These are phyloP conservation scores for Lypha dubia DNA, from an alignment of 2,888 invertebrate genomes.

Conservation along the genomic window DNA sequence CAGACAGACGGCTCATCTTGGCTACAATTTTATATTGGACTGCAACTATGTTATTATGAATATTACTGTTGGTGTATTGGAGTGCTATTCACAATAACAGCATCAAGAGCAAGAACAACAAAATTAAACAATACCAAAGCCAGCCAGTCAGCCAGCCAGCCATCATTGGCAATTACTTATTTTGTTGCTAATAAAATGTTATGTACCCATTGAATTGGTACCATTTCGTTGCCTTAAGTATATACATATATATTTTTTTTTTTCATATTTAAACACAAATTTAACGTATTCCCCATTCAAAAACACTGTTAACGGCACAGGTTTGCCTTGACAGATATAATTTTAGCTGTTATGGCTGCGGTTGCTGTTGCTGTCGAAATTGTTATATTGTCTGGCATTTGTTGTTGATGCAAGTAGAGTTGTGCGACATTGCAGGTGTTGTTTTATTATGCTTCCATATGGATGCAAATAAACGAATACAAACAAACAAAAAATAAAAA, in stretches of 20 bases:
- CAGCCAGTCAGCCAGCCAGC: too few species aligned
- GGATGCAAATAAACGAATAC: constrained; percentile 29
- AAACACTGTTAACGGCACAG: constrained; percentile 29
- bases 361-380: constrained; percentile 16
- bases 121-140: constrained; percentile 53
- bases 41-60: constrained; percentile 52
- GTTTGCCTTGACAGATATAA: constrained; percentile 68
- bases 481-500: neutral
- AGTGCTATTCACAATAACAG: constrained; percentile 7
- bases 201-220: constrained; percentile 39
- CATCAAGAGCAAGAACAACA: constrained; percentile 22
- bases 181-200: constrained; percentile 66
- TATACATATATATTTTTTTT: neutral
- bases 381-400: constrained; percentile 50
- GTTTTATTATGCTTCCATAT: constrained; percentile 35
- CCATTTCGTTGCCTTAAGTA: constrained; percentile 20
- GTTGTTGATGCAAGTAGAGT: constrained; percentile 48
- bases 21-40: constrained; percentile 30
- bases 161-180: constrained; percentile 66
- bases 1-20: constrained; percentile 13
- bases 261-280: constrained; percentile 40
- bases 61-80: constrained; percentile 27
- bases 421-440: constrained; percentile 69
- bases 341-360: constrained; percentile 22
- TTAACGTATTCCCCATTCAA: constrained; percentile 26